Base-by-base conservation (phyloP, 2,888 invertebrate genomes). In the Campaea margaritaria region DNA sequence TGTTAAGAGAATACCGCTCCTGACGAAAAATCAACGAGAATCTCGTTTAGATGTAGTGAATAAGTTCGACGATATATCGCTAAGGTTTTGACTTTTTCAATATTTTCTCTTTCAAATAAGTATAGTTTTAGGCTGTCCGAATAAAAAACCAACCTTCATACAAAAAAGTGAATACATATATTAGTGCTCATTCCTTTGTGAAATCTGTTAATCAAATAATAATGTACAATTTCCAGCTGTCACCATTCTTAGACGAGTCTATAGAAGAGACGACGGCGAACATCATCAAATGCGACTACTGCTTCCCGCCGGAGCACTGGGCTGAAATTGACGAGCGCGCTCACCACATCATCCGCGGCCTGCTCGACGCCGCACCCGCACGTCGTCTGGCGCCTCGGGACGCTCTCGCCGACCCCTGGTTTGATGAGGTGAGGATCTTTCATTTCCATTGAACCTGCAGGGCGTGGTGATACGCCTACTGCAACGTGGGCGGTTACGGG, bases 211-310 rank as follows among this genome's bases (percentile, higher is more conserved):
- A 39, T 14, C 1, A 39, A 13, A 3, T 13, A 7, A 4, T 1
- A 12, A 12, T 34, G 7, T 28, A 27, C 21, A 9, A 5, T 44
- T 86, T 84, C 0, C 76, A 95, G 95, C 89, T 96, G n/a, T 96
- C 96, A 5, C 97, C 97, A 2, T 97, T 97, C 86, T 87, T 96
- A 64, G 96, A 97, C 79, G 96, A 97, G 79, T 96, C 96, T 12
- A 93, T 96, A 64, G 97, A 97, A 78, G 96, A 97, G 86, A 97
- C 97, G 16, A 96, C 96, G 39, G 95, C 96, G 3, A 96, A 97
- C 81, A 96, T 97, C 65, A 93, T 96, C 15, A 96, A 96, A 79
- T 95, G 96, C 79, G 96, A 97, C 89, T 97, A 95, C 82, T 96
- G 96, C 78, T 97, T 96, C 85, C 96, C 96, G 13, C 94, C 95